Conservation (phyloP, 2,113 vertebrate species). For the Eublepharis macularius region DNA sequence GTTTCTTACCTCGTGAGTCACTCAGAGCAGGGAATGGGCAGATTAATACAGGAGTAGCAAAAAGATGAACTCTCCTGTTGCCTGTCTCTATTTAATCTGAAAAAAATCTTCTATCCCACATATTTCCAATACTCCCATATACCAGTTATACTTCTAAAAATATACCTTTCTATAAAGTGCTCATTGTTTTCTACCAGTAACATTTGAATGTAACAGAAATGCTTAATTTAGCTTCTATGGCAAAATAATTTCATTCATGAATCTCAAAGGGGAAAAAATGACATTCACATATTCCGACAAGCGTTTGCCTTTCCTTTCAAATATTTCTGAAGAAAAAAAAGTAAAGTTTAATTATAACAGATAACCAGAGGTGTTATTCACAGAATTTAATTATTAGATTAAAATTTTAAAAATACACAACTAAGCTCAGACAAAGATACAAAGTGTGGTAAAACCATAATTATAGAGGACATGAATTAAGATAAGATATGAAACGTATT, state of each 20-base stretch:
- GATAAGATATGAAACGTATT: conserved; percentile 63
- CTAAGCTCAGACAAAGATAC: conserved; percentile 62
- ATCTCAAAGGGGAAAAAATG: conserved; percentile 36
- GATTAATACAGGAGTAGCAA: too few relatives aligned
- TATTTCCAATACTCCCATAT: not conserved
- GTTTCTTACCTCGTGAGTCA: too few relatives aligned
- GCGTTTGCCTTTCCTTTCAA: conserved; percentile 52
- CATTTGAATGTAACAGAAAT: conserved; percentile 7
- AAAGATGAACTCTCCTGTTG: not conserved
- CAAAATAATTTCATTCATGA: conserved; percentile 61
- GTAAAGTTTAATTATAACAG: conserved; percentile 75
- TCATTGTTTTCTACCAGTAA: not conserved
- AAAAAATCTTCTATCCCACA: not conserved
- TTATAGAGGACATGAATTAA: conserved; percentile 71
- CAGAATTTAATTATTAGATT: conserved; percentile 80
- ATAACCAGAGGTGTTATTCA: conserved; percentile 73
- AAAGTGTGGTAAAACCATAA: conserved; percentile 71
- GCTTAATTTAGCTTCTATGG: conserved; percentile 34
- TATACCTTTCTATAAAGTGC: not conserved
- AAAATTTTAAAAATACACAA: conserved; percentile 71
- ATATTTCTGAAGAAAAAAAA: conserved; percentile 63
- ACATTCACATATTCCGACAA: conserved; percentile 49
- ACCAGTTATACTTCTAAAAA: not conserved
- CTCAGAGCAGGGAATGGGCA: too few relatives aligned
- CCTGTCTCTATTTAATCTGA: not conserved